Conservation (phyloP, 1,140 invertebrate genomes). For the Asobara japonica region DNA sequence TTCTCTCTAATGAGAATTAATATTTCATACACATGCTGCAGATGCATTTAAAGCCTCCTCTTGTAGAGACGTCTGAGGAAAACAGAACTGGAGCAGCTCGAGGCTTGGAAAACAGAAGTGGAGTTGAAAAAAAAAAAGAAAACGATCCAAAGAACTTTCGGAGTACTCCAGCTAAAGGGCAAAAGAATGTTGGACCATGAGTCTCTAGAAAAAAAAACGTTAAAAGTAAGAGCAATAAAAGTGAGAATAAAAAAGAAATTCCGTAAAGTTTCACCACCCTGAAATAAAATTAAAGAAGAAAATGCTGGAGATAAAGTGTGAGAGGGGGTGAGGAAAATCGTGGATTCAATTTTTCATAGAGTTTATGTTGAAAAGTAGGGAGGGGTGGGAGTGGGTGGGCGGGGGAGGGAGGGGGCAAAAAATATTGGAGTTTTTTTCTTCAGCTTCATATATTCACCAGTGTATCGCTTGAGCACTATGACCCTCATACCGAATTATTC, state of each 20-base stretch:
- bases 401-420: neutral
- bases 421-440: too few species aligned
- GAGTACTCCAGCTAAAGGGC: neutral
- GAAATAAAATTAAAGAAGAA: neutral
- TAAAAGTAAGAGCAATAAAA: neutral
- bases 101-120: neutral
- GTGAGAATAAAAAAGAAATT: constrained; percentile 8
- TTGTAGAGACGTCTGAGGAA: neutral
- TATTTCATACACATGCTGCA: constrained; percentile 12
- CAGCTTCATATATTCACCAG: neutral
- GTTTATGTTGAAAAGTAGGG: neutral
- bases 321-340: neutral
- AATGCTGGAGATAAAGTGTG: neutral
- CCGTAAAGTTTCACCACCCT: neutral
- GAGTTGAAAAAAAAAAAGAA: neutral
- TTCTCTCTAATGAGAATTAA: constrained; percentile 1
- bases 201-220: neutral
- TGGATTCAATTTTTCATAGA: neutral
- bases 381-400: too few species aligned
- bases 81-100: neutral
- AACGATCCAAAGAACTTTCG: neutral
- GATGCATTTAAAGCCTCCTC: neutral
- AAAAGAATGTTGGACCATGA: constrained; percentile 9
- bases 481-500: constrained; percentile 6
- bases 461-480: neutral